Evolutionary conservation across 2,888 invertebrate genomes (phyloP).

Genomic region (Synergus umbraculus): DNA sequence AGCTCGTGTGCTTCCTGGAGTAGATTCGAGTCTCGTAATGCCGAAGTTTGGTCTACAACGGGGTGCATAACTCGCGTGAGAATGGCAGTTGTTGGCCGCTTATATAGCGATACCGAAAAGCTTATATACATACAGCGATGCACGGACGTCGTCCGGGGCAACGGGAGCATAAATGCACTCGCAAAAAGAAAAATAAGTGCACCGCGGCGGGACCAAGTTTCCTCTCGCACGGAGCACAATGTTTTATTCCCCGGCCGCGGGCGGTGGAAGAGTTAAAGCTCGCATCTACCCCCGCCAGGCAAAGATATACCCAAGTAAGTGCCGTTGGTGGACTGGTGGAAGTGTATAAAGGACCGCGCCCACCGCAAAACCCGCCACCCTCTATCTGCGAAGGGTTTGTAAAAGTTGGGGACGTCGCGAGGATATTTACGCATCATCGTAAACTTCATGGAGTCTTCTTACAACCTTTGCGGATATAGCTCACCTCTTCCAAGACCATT

Average conservation of each 20-base stretch:
- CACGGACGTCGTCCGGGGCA: conserved; percentile 49
- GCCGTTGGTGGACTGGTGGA: conserved; percentile 54
- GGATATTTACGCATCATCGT: conserved; percentile 74
- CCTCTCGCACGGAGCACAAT: conserved; percentile 58
- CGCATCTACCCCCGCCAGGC: conserved; percentile 55
- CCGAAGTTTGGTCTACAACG: conserved; percentile 15
- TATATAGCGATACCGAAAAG: conserved; percentile 16
- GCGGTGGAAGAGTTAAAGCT: conserved; percentile 67
- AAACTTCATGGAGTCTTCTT: conserved; percentile 68
- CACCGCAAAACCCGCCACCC: conserved; percentile 57
- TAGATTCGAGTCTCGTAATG: not conserved
- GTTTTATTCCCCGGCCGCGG: conserved; percentile 66
- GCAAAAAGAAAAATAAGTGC: conserved; percentile 53
- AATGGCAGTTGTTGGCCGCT: conserved; percentile 27
- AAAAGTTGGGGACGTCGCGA: conserved; percentile 71
- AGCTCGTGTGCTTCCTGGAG: conserved; percentile 1
- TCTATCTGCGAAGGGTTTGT: conserved; percentile 66
- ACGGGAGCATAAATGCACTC: conserved; percentile 52
- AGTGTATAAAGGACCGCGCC: conserved; percentile 68
- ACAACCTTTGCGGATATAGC: conserved; percentile 53
- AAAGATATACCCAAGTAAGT: conserved; percentile 56
- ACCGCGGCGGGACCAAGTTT: conserved; percentile 62
- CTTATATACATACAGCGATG: conserved; percentile 26
- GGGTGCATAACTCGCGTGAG: conserved; percentile 15
- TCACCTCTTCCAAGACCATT: conserved; percentile 2